Base-by-base conservation (phyloP, 2,797 vertebrate species). In the Miichthys miiuy region DNA sequence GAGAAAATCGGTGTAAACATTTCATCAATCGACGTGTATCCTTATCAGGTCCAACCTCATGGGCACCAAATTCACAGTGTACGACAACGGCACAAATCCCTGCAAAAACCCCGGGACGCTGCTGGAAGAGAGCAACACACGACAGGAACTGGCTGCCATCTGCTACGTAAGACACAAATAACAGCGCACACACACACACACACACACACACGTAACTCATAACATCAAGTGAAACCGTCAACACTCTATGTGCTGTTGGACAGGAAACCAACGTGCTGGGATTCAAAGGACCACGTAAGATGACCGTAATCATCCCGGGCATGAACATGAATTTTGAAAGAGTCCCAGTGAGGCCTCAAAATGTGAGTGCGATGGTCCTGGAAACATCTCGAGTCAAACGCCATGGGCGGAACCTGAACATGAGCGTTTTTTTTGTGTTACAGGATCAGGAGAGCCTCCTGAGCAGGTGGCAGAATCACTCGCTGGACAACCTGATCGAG, bases 241-340 rank as follows among this genome's bases (percentile, higher is more conserved):
- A 38, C 67, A 21, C 4, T 46, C 8, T 73, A 2, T 66, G 18
- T 38, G 0, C 16, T 5, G 2, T 74, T 55, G 67, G 68, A 67
- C 89, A 99, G 98, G 98, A 99, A 94, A 98, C 97, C 56, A 99
- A 99, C 27, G 97, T 99, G 4, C 94, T 99, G 61, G 98, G 98
- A 68, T 98, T 99, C 89, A 99, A 98, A 92, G 98, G 98, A 7
- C 98, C 98, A 1, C 95, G 98, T 16, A 99, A 97, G 91, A 99
- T 99, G 98, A 98, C 98, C 0, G 98, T 99, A 21, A 94, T 99
- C 87, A 97, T 99, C 89, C 98, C 98, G 2, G 97, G 98, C 83
- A 99, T 99, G 98, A 98, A 96, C 84, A 95, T 97, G 96, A 98
- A 93, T 91, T 97, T 98, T 54, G 96, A 98, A 41, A 94, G 97